Evolutionary conservation across 37 sponge, comb jelly and placozoan species (phyloP).

Genomic region (Beroe ovata): DNA sequence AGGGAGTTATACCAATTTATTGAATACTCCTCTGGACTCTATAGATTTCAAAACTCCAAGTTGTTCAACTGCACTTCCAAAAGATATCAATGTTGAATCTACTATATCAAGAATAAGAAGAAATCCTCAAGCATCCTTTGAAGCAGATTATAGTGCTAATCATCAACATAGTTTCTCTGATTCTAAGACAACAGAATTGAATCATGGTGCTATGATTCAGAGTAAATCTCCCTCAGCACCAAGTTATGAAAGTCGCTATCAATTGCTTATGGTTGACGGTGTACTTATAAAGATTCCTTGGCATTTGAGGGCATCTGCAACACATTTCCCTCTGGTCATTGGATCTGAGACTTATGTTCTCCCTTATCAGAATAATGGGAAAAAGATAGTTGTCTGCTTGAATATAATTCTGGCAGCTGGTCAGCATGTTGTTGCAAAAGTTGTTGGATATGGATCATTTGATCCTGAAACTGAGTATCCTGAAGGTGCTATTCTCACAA

Average conservation of each 20-base stretch:
- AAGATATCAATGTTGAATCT: too few relatives aligned
- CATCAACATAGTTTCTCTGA: not conserved
- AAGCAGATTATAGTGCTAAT: not conserved
- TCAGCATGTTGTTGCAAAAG: conserved; percentile 27
- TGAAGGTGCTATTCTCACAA: not conserved
- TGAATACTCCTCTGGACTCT: too few relatives aligned
- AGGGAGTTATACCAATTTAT: too few relatives aligned
- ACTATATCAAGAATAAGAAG: not conserved
- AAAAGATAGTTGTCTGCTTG: not conserved
- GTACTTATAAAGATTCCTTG: not conserved
- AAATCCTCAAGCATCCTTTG: not conserved
- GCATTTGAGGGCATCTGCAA: not conserved
- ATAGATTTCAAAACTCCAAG: too few relatives aligned
- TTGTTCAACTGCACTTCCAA: not conserved
- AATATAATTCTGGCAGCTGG: conserved; percentile 24
- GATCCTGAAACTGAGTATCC: not conserved
- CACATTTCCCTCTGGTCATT: conserved; percentile 14
- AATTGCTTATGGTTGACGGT: not conserved
- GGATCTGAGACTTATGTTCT: conserved; percentile 9
- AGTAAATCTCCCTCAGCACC: too few relatives aligned
- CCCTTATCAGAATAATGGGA: not conserved
- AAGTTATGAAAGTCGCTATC: not conserved
- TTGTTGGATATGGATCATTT: not conserved
- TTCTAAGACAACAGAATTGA: not conserved
- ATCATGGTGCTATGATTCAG: too few relatives aligned